phyloP scores from a whole-genome alignment of 2,797 vertebrate species.

The Poecile montanus region DNA sequence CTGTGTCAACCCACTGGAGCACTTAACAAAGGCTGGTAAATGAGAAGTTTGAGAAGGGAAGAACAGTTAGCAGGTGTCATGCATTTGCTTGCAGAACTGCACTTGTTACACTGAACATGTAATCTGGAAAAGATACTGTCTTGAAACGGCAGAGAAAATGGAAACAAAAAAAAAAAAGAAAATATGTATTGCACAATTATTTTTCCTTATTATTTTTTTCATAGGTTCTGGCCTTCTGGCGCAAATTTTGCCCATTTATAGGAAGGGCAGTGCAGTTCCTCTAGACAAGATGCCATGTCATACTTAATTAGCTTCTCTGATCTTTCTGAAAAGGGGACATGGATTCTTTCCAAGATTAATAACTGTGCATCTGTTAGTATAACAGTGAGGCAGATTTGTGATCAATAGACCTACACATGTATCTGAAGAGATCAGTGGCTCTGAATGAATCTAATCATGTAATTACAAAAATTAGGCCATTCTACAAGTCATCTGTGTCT shows the following conservation, averaged over 20 bases:
- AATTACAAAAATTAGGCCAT: conserved; percentile 56
- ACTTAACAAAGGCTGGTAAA: conserved; percentile 25
- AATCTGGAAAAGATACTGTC: background rate
- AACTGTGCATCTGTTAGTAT: conserved; percentile 65
- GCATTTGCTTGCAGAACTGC: background rate
- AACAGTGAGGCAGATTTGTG: conserved; percentile 56
- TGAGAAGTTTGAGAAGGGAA: background rate
- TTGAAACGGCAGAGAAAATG: conserved; percentile 22
- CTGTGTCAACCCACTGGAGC: conserved; percentile 14
- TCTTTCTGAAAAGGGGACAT: conserved; percentile 46
- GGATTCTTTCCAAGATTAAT: conserved; percentile 67
- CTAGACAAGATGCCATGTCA: conserved; percentile 35
- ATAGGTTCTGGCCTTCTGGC: background rate
- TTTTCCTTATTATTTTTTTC: background rate
- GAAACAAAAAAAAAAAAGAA: background rate
- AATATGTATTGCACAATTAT: background rate
- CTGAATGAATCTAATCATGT: conserved; percentile 51
- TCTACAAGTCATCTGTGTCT: conserved; percentile 33
- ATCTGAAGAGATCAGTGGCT: conserved; percentile 61
- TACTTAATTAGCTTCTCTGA: conserved; percentile 60
- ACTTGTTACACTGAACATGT: background rate
- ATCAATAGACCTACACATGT: conserved; percentile 63
- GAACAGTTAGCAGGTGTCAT: conserved; percentile 18
- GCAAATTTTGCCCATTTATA: conserved; percentile 19
- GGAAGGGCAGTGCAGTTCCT: conserved; percentile 30